A percentile compares a stretch with the other conserved stretches of the same genome.
Evolutionary conservation across 2,888 invertebrate species (phyloP).

Genomic region (Scaeva pyrastri): DNA sequence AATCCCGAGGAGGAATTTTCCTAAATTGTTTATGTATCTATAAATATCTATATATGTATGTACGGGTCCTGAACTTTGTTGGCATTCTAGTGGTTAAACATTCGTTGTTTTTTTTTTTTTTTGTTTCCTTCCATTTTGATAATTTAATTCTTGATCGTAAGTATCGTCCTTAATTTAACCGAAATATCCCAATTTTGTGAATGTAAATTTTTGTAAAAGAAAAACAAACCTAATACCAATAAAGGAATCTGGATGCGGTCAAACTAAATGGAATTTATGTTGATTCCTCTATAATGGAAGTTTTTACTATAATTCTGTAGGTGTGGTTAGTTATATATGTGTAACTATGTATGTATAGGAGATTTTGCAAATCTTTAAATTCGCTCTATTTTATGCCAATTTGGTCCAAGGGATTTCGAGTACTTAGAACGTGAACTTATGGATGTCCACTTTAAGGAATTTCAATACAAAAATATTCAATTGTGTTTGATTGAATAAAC

Average conservation of each 20-base stretch:
- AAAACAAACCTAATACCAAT: neutral
- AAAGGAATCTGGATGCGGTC: slow-evolving; percentile 18
- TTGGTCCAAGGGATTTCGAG: too few species aligned
- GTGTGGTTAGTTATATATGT: neutral
- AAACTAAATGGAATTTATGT: slow-evolving; percentile 18
- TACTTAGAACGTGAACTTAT: too few species aligned
- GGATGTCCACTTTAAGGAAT: too few species aligned
- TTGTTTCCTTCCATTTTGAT: slow-evolving; percentile 7
- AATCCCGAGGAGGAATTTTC: slow-evolving; percentile 18
- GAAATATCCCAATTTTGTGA: slow-evolving; percentile 15
- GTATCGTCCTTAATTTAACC: slow-evolving; percentile 10
- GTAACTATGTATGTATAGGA: too few species aligned
- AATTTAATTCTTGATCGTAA: slow-evolving; percentile 10
- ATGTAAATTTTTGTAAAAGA: slow-evolving; percentile 20
- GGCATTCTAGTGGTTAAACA: slow-evolving; percentile 5
- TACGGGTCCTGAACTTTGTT: neutral
- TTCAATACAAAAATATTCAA: too few species aligned
- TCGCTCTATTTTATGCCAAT: too few species aligned
- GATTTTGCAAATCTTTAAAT: too few species aligned
- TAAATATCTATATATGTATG: neutral
- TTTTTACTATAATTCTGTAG: neutral
- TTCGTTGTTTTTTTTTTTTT: neutral
- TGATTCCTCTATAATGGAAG: neutral
- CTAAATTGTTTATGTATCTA: neutral
- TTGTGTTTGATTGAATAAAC: too few species aligned